A percentile compares a stretch with the other conserved stretches of the same genome.
Conservation (phyloP, 2,113 vertebrate species). For the Zosterops borbonicus region DNA sequence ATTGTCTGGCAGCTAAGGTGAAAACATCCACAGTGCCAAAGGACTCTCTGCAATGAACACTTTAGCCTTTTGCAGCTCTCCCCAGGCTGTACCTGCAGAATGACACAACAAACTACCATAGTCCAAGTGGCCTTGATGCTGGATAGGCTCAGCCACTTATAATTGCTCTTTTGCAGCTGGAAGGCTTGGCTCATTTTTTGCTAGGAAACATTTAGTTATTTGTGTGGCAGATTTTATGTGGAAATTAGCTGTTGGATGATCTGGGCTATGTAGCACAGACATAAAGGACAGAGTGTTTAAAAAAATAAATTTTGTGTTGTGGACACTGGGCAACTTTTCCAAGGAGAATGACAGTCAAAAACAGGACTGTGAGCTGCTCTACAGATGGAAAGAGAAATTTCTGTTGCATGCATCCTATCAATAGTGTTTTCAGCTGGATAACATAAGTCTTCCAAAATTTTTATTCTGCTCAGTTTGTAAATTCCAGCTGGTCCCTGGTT, state of each 20-base stretch:
- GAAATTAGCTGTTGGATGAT: conserved; percentile 31
- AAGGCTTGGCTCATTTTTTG: conserved; percentile 11
- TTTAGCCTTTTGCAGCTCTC: background rate
- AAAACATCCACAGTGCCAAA: background rate
- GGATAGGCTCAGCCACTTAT: background rate
- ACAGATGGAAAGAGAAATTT: background rate
- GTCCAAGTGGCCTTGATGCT: background rate
- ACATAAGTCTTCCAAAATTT: background rate
- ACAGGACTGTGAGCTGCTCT: background rate
- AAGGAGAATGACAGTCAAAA: background rate
- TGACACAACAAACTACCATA: background rate
- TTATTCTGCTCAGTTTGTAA: background rate
- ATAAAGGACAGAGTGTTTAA: background rate
- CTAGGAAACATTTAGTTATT: background rate
- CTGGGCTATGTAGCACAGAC: background rate
- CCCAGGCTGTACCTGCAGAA: background rate
- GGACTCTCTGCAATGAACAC: background rate
- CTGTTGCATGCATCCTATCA: background rate
- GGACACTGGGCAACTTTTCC: background rate
- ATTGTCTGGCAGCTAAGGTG: background rate
- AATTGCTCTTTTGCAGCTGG: conserved; percentile 7
- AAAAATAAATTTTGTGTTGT: background rate
- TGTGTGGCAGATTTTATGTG: background rate
- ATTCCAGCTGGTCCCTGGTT: background rate
- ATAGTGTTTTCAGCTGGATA: background rate